phyloP scores from a whole-genome alignment of 2,888 invertebrate genomes.

The Spodoptera picta region DNA sequence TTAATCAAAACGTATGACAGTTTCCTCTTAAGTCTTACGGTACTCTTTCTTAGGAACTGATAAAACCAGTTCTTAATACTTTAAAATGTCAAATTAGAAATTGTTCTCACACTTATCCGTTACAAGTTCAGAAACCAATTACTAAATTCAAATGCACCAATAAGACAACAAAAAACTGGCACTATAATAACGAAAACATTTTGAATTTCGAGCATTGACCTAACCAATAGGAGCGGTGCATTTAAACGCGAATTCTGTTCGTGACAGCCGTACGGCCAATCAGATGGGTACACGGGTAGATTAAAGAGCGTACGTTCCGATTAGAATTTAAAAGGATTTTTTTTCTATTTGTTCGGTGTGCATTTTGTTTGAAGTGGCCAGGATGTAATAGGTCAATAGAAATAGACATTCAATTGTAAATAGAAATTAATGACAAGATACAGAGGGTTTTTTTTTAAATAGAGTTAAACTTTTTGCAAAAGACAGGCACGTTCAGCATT shows the following conservation, averaged over 20 bases:
- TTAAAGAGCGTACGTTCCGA: slow-evolving; percentile 77
- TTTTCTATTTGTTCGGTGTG: slow-evolving; percentile 55
- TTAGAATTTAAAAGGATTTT: slow-evolving; percentile 77
- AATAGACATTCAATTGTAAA: slow-evolving; percentile 15
- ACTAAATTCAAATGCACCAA: slow-evolving; percentile 68
- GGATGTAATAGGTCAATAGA: slow-evolving; percentile 16
- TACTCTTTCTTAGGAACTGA: slow-evolving; percentile 9
- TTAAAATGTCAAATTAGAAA: slow-evolving; percentile 54
- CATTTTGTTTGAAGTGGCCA: slow-evolving; percentile 53
- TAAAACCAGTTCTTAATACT: slow-evolving; percentile 36
- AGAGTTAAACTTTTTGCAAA: too few species aligned
- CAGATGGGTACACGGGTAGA: slow-evolving; percentile 79
- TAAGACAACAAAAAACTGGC: slow-evolving; percentile 66
- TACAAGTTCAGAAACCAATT: slow-evolving; percentile 66
- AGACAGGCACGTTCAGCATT: too few species aligned
- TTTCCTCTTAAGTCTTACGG: not conserved
- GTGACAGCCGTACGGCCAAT: slow-evolving; percentile 85
- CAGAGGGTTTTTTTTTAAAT: too few species aligned
- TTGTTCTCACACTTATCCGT: slow-evolving; percentile 27
- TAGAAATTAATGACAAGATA: slow-evolving; percentile 1
- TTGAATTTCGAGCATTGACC: slow-evolving; percentile 70
- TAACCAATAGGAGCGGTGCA: slow-evolving; percentile 79
- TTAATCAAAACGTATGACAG: not conserved
- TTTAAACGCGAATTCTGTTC: slow-evolving; percentile 82
- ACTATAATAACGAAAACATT: slow-evolving; percentile 68